Conservation (phyloP, 2,888 invertebrate species). For the Papilio gigon region DNA sequence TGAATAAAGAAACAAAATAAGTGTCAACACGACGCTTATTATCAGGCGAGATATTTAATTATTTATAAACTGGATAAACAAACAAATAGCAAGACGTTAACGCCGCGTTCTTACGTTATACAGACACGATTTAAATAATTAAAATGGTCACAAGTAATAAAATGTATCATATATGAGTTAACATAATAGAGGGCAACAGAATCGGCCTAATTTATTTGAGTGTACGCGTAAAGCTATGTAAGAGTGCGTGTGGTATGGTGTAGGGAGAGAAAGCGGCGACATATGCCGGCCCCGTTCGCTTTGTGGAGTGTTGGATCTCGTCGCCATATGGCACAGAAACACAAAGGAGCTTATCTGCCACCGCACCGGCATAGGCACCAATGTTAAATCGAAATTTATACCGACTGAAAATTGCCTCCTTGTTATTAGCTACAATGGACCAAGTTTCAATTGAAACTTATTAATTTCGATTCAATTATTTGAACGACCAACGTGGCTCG, state of each 20-base stretch:
- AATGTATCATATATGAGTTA: slow-evolving; percentile 31
- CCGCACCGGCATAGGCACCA: no score
- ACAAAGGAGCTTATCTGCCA: slow-evolving; percentile 68
- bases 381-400: slow-evolving; percentile 43
- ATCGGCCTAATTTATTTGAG: slow-evolving; percentile 41
- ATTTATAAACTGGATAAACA: slow-evolving; percentile 36
- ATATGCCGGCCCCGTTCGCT: slow-evolving; percentile 79
- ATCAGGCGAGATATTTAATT: slow-evolving; percentile 27
- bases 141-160: background rate
- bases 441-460: slow-evolving; percentile 38
- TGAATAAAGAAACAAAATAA: slow-evolving; percentile 28
- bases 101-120: slow-evolving; percentile 25
- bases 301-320: slow-evolving; percentile 74
- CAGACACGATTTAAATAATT: slow-evolving; percentile 21
- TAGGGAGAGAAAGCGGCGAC: slow-evolving; percentile 80
- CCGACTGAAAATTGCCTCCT: slow-evolving; percentile 38
- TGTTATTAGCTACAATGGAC: slow-evolving; percentile 41
- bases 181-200: slow-evolving; percentile 41
- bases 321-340: slow-evolving; percentile 74
- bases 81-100: slow-evolving; percentile 20
- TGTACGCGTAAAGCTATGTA: slow-evolving; percentile 55
- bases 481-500: slow-evolving; percentile 43
- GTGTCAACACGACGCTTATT: slow-evolving; percentile 28
- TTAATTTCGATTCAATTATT: slow-evolving; percentile 39
- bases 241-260: slow-evolving; percentile 72